These are phyloP conservation scores for Alviniconcha marisindica DNA, from an alignment of 1,140 invertebrate genomes.

Conservation along the genomic window DNA sequence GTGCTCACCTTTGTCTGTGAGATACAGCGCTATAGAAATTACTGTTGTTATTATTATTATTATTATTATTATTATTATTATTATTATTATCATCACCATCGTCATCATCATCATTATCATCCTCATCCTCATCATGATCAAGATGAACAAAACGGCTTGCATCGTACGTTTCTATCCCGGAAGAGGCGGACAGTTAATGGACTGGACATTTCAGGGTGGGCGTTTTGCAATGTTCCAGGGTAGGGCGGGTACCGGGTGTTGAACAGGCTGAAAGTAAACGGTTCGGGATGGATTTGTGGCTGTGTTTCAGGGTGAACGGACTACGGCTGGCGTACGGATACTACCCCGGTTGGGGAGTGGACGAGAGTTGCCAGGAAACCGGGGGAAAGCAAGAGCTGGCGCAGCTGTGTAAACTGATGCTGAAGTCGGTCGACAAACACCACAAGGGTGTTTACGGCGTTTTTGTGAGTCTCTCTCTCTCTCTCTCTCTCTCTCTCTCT, in stretches of 20 bases:
- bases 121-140: too few relatives aligned
- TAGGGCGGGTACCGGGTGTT: too few relatives aligned
- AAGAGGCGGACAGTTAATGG: too few relatives aligned
- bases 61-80: slow-evolving; percentile 21
- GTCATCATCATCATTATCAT: background rate
- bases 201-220: too few relatives aligned
- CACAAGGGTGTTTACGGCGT: background rate
- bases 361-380: slow-evolving; percentile 41
- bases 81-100: background rate
- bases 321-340: slow-evolving; percentile 38
- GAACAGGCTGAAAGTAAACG: too few relatives aligned
- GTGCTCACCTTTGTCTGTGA: too few relatives aligned
- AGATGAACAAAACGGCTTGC: too few relatives aligned
- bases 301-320: slow-evolving; percentile 40
- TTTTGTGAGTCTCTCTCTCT: slow-evolving; percentile 4
- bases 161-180: too few relatives aligned
- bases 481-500: background rate
- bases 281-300: too few relatives aligned
- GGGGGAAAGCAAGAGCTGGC: slow-evolving; percentile 33
- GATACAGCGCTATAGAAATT: too few relatives aligned
- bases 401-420: slow-evolving; percentile 27
- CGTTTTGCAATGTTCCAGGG: too few relatives aligned
- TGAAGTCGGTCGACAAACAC: background rate
- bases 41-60: slow-evolving; percentile 8
- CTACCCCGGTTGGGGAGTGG: slow-evolving; percentile 32